phyloP scores from a whole-genome alignment of 1,140 invertebrate species.

The Periplaneta americana region DNA sequence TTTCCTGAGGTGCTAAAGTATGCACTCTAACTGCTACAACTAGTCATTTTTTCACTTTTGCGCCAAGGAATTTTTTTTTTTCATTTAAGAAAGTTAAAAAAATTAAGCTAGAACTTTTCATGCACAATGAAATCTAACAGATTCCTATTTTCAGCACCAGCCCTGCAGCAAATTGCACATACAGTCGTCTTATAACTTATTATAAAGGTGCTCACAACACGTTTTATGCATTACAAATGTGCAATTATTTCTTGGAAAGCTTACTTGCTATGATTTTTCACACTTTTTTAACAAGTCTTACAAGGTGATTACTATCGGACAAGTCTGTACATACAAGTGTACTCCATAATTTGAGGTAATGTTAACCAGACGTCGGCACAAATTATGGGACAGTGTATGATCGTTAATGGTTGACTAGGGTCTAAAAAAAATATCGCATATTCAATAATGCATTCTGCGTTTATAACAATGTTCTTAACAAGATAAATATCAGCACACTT shows the following conservation, averaged over 20 bases:
- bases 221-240: background rate
- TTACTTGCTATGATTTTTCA: background rate
- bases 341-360: background rate
- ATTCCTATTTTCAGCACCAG: background rate
- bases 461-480: background rate
- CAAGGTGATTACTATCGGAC: background rate
- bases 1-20: constrained; percentile 10
- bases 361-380: background rate
- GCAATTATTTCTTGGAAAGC: background rate
- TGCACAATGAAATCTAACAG: background rate
- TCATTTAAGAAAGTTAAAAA: background rate
- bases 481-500: background rate
- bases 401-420: background rate
- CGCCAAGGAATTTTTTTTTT: background rate
- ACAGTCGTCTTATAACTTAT: background rate
- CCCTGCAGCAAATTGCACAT: background rate
- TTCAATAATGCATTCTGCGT: background rate
- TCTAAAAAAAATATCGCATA: background rate
- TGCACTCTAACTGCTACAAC: background rate
- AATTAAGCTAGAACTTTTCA: background rate
- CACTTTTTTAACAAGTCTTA: background rate
- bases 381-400: background rate
- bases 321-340: background rate
- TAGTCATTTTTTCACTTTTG: background rate
- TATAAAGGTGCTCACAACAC: background rate